phyloP scores from a whole-genome alignment of 2,113 vertebrate species.

The Pampusana beccarii region DNA sequence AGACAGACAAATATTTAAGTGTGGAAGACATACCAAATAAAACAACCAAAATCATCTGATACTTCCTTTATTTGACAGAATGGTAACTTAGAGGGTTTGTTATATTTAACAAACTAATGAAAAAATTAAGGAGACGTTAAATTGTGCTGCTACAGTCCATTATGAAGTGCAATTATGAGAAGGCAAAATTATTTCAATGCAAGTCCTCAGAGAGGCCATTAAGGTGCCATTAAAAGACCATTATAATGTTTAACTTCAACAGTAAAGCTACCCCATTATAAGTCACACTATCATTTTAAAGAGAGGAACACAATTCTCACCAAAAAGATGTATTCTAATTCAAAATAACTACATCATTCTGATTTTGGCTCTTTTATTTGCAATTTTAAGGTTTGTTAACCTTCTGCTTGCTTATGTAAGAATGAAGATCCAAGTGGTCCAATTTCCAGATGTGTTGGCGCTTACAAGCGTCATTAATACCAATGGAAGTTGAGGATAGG shows the following conservation, averaged over 20 bases:
- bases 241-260: conserved; percentile 17
- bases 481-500: background rate
- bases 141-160: background rate
- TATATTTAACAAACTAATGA: background rate
- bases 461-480: background rate
- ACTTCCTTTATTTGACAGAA: background rate
- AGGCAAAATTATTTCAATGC: conserved; percentile 27
- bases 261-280: conserved; percentile 23
- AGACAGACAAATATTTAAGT: background rate
- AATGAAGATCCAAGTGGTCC: background rate
- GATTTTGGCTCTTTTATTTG: background rate
- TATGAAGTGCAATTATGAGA: background rate
- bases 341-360: background rate
- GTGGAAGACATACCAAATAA: background rate
- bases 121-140: background rate
- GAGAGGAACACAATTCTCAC: background rate
- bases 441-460: background rate
- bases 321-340: background rate
- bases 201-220: conserved; percentile 41
- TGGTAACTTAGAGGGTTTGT: background rate
- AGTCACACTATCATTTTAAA: conserved; percentile 18
- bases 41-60: background rate
- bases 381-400: background rate
- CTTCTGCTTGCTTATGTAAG: background rate
- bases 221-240: conserved; percentile 51